Evolutionary conservation across 1,140 invertebrate genomes (phyloP).

Genomic region (Leptoteleia sp.): DNA sequence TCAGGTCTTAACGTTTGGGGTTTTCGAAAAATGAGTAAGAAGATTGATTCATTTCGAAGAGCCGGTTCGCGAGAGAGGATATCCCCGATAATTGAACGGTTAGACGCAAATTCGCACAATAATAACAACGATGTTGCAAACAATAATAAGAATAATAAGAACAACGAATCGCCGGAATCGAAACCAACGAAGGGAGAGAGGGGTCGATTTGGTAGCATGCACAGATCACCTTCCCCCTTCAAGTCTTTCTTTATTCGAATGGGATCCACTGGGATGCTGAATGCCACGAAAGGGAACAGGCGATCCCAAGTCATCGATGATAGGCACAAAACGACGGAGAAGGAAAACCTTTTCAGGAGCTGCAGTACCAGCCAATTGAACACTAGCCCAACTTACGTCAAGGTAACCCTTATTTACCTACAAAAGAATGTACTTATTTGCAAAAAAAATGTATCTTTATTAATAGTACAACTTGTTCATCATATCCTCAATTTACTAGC

Average conservation of each 20-base stretch:
- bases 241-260: slow-evolving; percentile 88
- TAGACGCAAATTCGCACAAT: slow-evolving; percentile 68
- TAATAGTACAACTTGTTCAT: too few relatives aligned
- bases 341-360: slow-evolving; percentile 85
- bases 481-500: too few relatives aligned
- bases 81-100: slow-evolving; percentile 70
- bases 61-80: slow-evolving; percentile 84
- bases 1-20: slow-evolving; percentile 90
- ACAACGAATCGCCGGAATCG: slow-evolving; percentile 77
- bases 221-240: slow-evolving; percentile 84
- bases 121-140: slow-evolving; percentile 70
- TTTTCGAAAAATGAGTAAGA: slow-evolving; percentile 87
- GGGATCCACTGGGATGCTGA: slow-evolving; percentile 88
- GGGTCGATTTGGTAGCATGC: slow-evolving; percentile 78
- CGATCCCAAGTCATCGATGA: slow-evolving; percentile 73
- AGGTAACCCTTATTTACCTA: too few relatives aligned
- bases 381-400: slow-evolving; percentile 86
- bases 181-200: slow-evolving; percentile 77
- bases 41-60: slow-evolving; percentile 88
- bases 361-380: slow-evolving; percentile 88
- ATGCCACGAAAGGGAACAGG: slow-evolving; percentile 82
- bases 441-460: too few relatives aligned
- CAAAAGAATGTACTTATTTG: too few relatives aligned
- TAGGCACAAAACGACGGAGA: slow-evolving; percentile 70
- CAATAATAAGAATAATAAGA: slow-evolving; percentile 72